Evolutionary conservation across 2,888 invertebrate genomes (phyloP).

Genomic region (Acleris holmiana): DNA sequence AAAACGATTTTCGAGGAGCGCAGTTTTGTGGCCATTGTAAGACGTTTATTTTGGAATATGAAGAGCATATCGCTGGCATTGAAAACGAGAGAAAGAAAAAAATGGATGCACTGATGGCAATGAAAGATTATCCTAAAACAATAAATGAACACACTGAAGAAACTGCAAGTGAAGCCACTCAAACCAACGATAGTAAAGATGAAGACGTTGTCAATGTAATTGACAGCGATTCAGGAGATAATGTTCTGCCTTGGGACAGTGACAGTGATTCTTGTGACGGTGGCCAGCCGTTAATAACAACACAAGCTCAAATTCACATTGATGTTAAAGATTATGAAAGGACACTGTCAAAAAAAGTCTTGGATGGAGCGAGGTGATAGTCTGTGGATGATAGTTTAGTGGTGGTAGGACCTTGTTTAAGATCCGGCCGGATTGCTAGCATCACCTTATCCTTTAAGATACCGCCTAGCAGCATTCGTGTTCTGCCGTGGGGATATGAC

Average conservation of each 20-base stretch:
- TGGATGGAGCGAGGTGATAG: too few species aligned
- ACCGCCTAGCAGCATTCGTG: too few species aligned
- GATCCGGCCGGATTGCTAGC: too few species aligned
- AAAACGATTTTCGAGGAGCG: background rate
- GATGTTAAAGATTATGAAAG: background rate
- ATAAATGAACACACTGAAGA: background rate
- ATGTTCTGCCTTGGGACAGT: background rate
- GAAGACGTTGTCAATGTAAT: background rate
- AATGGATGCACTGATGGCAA: background rate
- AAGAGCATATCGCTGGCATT: background rate
- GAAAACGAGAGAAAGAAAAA: background rate
- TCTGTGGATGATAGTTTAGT: too few species aligned
- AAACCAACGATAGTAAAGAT: background rate
- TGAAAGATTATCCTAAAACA: background rate
- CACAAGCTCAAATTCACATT: background rate
- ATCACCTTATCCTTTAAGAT: too few species aligned
- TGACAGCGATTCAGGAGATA: background rate
- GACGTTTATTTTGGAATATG: background rate
- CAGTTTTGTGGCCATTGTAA: background rate
- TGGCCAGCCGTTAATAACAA: background rate
- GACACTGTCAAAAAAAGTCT: too few species aligned
- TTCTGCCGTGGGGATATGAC: too few species aligned
- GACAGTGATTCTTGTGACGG: background rate
- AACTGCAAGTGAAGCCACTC: background rate
- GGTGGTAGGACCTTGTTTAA: too few species aligned